These are phyloP conservation scores for Musca domestica DNA, from an alignment of 1,140 invertebrate genomes.

Conservation along the genomic window DNA sequence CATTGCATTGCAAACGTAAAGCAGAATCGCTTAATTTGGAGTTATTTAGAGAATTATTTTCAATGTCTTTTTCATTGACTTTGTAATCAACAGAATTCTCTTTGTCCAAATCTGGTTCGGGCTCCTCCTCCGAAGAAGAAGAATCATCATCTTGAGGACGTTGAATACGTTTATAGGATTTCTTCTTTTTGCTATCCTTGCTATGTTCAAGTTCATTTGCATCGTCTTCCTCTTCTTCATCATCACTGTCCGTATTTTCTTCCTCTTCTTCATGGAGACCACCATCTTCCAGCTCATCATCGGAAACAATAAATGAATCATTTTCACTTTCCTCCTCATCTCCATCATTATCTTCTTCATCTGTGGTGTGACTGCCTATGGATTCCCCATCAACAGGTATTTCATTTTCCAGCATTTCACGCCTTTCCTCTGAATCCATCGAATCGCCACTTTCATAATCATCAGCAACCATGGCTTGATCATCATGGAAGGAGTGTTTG, in stretches of 20 bases:
- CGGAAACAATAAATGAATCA: slow-evolving; percentile 43
- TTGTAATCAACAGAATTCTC: neutral
- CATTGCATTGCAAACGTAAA: slow-evolving; percentile 3
- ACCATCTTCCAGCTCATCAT: slow-evolving; percentile 20
- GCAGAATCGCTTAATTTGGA: slow-evolving; percentile 35
- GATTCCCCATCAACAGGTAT: slow-evolving; percentile 40
- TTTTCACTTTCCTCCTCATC: slow-evolving; percentile 28
- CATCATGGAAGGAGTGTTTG: slow-evolving; percentile 32
- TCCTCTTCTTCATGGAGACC: slow-evolving; percentile 19
- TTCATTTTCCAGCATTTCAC: slow-evolving; percentile 40
- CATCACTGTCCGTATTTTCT: neutral
- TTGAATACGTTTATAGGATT: slow-evolving; percentile 17
- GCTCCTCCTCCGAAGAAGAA: neutral
- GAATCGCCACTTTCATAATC: slow-evolving; percentile 46
- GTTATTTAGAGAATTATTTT: slow-evolving; percentile 8
- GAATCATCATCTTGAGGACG: neutral
- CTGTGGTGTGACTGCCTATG: slow-evolving; percentile 45
- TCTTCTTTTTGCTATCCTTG: slow-evolving; percentile 9
- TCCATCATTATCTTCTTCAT: slow-evolving; percentile 27
- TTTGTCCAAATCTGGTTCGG: neutral
- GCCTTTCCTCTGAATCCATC: slow-evolving; percentile 35
- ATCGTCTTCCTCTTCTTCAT: slow-evolving; percentile 1
- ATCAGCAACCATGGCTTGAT: slow-evolving; percentile 31
- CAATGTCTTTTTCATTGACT: neutral
- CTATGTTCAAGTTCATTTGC: neutral